Evolutionary conservation across 2,888 invertebrate species (phyloP).

Genomic region (Chouioia cunea): DNA sequence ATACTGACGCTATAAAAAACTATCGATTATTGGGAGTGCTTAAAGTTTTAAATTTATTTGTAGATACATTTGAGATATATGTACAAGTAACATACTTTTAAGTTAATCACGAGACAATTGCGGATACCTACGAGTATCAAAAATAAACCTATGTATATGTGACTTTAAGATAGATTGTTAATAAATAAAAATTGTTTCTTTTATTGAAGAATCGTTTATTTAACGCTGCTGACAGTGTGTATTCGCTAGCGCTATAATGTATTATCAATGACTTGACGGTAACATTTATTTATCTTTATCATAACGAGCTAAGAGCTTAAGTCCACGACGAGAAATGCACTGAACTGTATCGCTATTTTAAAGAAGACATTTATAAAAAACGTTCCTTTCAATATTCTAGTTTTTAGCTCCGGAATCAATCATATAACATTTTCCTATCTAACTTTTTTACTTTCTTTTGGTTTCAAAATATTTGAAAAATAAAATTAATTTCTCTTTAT

Average conservation of each 20-base stretch:
- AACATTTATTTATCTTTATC: slow-evolving; percentile 42
- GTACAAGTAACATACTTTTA: no score
- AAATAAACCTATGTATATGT: slow-evolving; percentile 7
- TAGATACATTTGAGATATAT: no score
- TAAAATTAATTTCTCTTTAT: slow-evolving; percentile 38
- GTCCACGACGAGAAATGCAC: slow-evolving; percentile 32
- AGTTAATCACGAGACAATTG: no score
- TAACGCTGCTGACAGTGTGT: slow-evolving; percentile 33
- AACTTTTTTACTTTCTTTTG: slow-evolving; percentile 38
- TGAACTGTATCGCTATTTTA: slow-evolving; percentile 20
- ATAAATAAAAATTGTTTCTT: slow-evolving; percentile 20
- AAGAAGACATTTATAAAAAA: slow-evolving; percentile 41
- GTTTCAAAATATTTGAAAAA: slow-evolving; percentile 42
- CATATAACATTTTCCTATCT: slow-evolving; percentile 20
- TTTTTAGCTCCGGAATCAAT: slow-evolving; percentile 21
- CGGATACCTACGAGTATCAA: no score
- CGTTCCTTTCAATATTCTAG: slow-evolving; percentile 24
- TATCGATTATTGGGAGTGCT: no score
- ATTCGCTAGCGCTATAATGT: slow-evolving; percentile 18
- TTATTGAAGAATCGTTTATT: slow-evolving; percentile 44
- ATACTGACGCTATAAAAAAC: no score
- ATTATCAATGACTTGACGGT: slow-evolving; percentile 41
- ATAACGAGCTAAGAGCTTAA: slow-evolving; percentile 38
- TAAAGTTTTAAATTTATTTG: no score
- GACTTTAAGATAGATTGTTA: slow-evolving; percentile 35